Percentiles rank a stretch among this genome's conserved stretches.
Evolutionary conservation across 2,113 vertebrate species (phyloP).

Genomic region (Cololabis saira): DNA sequence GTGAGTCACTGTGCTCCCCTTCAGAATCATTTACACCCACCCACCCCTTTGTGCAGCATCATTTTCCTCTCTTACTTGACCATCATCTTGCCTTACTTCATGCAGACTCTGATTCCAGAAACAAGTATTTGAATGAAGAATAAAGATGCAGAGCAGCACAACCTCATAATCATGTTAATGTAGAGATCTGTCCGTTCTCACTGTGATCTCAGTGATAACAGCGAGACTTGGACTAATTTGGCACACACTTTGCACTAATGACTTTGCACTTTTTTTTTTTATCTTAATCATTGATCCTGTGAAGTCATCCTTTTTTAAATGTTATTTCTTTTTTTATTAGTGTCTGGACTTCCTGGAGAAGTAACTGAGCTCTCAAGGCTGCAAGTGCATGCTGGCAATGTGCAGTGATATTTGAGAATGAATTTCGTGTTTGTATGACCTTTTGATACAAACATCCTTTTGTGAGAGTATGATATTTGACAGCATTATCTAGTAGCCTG

Average conservation of each 20-base stretch:
- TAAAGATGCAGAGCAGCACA: conserved; percentile 15
- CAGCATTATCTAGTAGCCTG: conserved; percentile 25
- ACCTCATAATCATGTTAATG: conserved; percentile 33
- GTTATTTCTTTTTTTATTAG: background rate
- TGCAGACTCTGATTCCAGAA: too few species aligned
- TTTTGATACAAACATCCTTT: conserved; percentile 63
- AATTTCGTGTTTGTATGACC: conserved; percentile 55
- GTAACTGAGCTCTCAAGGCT: conserved; percentile 2
- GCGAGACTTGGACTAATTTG: background rate
- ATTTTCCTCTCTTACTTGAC: conserved; percentile 3
- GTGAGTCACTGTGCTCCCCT: conserved; percentile 45
- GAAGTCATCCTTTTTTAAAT: too few species aligned
- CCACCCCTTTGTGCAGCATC: background rate
- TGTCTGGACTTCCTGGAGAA: conserved; percentile 25
- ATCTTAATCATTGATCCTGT: too few species aligned
- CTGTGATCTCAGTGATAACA: background rate
- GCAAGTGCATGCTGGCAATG: conserved; percentile 3
- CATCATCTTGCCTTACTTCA: conserved; percentile 1
- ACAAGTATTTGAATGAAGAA: conserved; percentile 1
- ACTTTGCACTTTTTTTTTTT: too few species aligned
- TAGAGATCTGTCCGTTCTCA: conserved; percentile 14
- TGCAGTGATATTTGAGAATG: conserved; percentile 61
- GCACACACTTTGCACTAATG: too few species aligned
- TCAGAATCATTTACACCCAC: conserved; percentile 1
- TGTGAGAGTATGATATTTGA: conserved; percentile 58